These are phyloP conservation scores for Dicycla oo DNA, from an alignment of 2,888 invertebrate species.

Conservation along the genomic window DNA sequence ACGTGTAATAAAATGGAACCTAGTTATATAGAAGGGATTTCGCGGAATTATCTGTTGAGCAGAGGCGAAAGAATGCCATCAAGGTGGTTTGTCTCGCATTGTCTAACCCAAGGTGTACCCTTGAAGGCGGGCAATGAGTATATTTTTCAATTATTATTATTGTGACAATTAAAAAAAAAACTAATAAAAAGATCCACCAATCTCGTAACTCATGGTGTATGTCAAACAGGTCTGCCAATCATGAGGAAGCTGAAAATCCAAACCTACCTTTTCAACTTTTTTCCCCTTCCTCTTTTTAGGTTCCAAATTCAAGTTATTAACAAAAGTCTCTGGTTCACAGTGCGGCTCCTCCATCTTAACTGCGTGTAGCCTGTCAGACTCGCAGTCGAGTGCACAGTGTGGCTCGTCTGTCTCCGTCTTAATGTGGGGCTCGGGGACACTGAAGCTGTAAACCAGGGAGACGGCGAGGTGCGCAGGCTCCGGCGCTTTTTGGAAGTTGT, in stretches of 20 bases:
- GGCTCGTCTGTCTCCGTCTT: constrained; percentile 47
- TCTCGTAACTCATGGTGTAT: too few relatives aligned
- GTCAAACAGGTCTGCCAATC: not conserved
- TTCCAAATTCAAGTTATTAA: constrained; percentile 68
- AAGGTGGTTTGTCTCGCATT: too few relatives aligned
- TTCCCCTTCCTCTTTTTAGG: constrained; percentile 37
- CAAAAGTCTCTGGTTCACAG: constrained; percentile 79
- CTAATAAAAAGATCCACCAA: too few relatives aligned
- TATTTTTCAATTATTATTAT: too few relatives aligned
- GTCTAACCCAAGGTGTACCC: too few relatives aligned
- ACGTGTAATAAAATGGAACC: too few relatives aligned
- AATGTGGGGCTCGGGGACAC: not conserved
- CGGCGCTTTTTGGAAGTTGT: constrained; percentile 16
- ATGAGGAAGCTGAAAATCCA: not conserved
- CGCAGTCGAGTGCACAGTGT: not conserved
- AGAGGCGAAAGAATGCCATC: too few relatives aligned
- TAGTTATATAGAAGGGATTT: too few relatives aligned
- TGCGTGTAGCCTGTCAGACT: not conserved
- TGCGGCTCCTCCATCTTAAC: constrained; percentile 70
- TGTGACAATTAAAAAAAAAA: too few relatives aligned
- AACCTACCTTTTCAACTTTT: constrained; percentile 46
- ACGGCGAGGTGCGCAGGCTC: constrained; percentile 26
- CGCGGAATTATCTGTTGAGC: too few relatives aligned
- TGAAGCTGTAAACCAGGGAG: not conserved
- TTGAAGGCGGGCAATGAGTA: too few relatives aligned